A percentile compares a stretch with the other conserved stretches of the same genome.
These are phyloP conservation scores for Drosophila austrosaltans DNA, from an alignment of 2,888 invertebrate species.

Conservation along the genomic window DNA sequence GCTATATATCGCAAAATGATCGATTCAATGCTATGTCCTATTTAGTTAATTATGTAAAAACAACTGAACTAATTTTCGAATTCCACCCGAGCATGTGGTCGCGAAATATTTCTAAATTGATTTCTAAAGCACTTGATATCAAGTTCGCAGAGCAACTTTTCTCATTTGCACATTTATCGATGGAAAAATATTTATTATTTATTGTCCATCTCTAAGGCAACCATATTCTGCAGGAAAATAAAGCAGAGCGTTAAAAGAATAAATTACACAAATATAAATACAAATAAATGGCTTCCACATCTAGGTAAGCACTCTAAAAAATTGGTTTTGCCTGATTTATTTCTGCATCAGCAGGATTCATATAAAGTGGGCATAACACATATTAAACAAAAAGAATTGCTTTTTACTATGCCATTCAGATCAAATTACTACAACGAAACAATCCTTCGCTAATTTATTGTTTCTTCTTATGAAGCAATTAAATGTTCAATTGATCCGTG, in stretches of 20 bases:
- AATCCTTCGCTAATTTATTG: not conserved
- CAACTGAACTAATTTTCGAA: too few relatives aligned
- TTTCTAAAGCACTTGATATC: too few relatives aligned
- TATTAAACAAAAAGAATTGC: not conserved
- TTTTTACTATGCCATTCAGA: not conserved
- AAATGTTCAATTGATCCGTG: not conserved
- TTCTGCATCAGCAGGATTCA: too few relatives aligned
- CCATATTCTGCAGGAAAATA: conserved; percentile 1
- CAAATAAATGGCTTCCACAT: conserved; percentile 66
- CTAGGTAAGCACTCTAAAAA: conserved; percentile 50
- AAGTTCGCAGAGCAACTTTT: too few relatives aligned
- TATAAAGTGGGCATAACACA: not conserved
- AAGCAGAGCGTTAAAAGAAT: conserved; percentile 1
- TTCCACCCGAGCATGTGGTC: too few relatives aligned
- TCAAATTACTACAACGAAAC: not conserved
- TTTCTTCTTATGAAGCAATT: not conserved
- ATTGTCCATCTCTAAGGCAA: conserved; percentile 3
- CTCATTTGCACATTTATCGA: not conserved
- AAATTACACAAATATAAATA: not conserved
- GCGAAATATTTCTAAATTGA: too few relatives aligned
- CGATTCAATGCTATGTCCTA: too few relatives aligned
- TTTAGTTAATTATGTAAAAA: too few relatives aligned
- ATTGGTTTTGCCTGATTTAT: not conserved
- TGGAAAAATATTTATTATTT: conserved; percentile 2
- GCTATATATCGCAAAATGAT: too few relatives aligned